Conservation (phyloP, 1,140 invertebrate genomes). For the Prorops nasuta region DNA sequence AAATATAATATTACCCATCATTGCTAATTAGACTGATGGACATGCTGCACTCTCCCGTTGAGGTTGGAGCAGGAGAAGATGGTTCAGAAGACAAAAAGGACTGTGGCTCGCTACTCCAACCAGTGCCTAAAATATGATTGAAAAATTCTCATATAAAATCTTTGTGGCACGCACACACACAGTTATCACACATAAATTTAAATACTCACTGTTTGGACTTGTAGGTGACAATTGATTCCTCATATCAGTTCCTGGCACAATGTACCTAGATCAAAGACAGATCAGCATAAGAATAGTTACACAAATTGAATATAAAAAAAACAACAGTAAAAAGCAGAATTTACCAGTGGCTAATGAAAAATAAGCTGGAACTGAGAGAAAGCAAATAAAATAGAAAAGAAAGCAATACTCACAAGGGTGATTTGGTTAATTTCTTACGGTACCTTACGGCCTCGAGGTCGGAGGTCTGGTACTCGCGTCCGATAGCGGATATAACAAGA, state of each 20-base stretch:
- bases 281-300: too few species aligned
- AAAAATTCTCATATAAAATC: neutral
- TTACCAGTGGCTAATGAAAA: neutral
- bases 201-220: constrained; percentile 50
- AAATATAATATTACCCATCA: constrained; percentile 57
- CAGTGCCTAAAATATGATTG: constrained; percentile 31
- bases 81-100: constrained; percentile 65
- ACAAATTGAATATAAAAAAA: neutral
- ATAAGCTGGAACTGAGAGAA: neutral
- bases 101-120: constrained; percentile 60
- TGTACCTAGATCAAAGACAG: too few species aligned
- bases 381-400: constrained; percentile 11
- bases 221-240: constrained; percentile 51
- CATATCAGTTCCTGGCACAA: too few species aligned
- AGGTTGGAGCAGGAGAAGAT: constrained; percentile 67
- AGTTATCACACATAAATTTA: neutral
- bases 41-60: constrained; percentile 63
- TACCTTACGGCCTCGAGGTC: constrained; percentile 51
- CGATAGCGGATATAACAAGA: constrained; percentile 36
- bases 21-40: constrained; percentile 64
- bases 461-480: constrained; percentile 54
- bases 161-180: too few species aligned
- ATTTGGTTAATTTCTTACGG: constrained; percentile 41
- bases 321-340: neutral
- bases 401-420: constrained; percentile 47